Evolutionary conservation across 2,888 invertebrate genomes (phyloP), one percentile per base, ranked within the genome.

Genomic region (Tenthredo scrophulariae): DNA sequence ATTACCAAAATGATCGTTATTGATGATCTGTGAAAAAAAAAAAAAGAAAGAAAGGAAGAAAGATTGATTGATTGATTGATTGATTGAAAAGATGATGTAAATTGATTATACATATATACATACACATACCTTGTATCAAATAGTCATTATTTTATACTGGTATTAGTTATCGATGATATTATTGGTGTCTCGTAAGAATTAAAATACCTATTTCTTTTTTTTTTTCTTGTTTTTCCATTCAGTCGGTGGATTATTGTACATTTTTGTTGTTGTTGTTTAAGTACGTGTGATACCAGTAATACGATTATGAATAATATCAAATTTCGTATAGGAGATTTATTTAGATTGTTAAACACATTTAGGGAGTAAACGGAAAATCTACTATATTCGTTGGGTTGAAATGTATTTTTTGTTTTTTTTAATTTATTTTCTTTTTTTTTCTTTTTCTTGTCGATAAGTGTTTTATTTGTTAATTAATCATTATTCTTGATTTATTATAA

Each of bases 21-120:
- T 2, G 7, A 54, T 54, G 54, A 54, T 54, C n/a, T 54, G n/a
- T 67, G 67, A 67, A 67, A 29, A 67, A 29, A 29, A 29, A 50
- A 87, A 87, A 89, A 86, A 88, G 86, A 85, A 33, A 7, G 7
- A 37, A 37, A 37, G 37, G 0, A 37, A 37, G 37, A 37, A 37
- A 37, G 37, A 37, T 29, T 29, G 29, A 29, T 29, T 29, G 29
- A 29, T 29, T 29, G 37, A 37, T 37, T 37, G 37, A 37, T 2
- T 4, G 33, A 33, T 33, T 33, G 85, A 87, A 86, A 79, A 84
- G 50, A n/a, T 7, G 7, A n/a, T 54, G 54, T 54, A 54, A 18
- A 54, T 54, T 54, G 6, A n/a, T 54, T n/a, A 54, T 54, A 54
- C 37, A 37, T 37, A 37, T 54, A 54, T 7, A 50, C 18, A 54